Evolutionary conservation across 2,797 vertebrate genomes (phyloP).

Genomic region (Melanotaenia boesemani): DNA sequence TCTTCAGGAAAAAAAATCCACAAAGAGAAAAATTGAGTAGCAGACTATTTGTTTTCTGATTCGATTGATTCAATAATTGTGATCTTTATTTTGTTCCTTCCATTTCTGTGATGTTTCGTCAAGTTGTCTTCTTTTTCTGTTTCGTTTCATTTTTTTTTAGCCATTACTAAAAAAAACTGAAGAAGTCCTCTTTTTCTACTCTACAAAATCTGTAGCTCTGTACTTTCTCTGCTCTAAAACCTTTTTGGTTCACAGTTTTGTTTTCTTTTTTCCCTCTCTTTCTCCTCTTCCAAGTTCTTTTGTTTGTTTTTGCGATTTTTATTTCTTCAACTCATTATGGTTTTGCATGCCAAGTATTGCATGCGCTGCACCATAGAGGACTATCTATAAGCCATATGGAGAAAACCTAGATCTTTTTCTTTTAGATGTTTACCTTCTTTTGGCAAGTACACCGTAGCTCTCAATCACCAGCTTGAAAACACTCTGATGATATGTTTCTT

Average conservation of each 20-base stretch:
- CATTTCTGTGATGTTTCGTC: constrained; percentile 97
- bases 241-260: constrained; percentile 83
- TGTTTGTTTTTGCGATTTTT: constrained; percentile 83
- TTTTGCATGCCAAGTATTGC: constrained; percentile 98
- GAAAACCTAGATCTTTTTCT: constrained; percentile 85
- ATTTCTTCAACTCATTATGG: constrained; percentile 88
- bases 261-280: constrained; percentile 79
- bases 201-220: constrained; percentile 82
- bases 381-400: constrained; percentile 89
- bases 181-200: constrained; percentile 85
- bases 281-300: constrained; percentile 82
- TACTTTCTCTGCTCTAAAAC: constrained; percentile 81
- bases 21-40: constrained; percentile 90
- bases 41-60: constrained; percentile 93
- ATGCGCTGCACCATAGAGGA: constrained; percentile 99
- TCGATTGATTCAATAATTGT: constrained; percentile 98
- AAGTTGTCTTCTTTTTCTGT: constrained; percentile 88
- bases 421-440: constrained; percentile 87
- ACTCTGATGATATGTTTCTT: constrained; percentile 82
- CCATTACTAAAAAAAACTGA: constrained; percentile 80
- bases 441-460: constrained; percentile 84
- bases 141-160: constrained; percentile 84
- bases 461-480: constrained; percentile 61
- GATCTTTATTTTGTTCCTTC: constrained; percentile 94
- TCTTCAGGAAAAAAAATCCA: constrained; percentile 94